Percentiles rank a stretch among this genome's conserved stretches.
Conservation (phyloP, 2,113 vertebrate genomes). For the Coracopsis vasa region DNA sequence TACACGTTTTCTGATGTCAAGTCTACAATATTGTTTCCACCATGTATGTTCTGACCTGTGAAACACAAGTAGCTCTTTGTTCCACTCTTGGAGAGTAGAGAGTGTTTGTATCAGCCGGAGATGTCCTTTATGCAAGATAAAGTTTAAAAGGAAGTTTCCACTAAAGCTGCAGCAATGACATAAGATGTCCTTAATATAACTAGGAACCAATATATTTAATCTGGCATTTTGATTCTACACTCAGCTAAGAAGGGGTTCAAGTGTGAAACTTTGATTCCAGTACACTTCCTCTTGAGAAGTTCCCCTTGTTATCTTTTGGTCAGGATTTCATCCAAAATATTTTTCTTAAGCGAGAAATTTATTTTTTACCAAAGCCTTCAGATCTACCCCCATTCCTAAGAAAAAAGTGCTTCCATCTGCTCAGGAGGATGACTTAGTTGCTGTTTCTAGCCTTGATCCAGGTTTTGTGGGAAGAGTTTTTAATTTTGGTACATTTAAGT, state of each 20-base stretch:
- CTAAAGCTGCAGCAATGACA: not conserved
- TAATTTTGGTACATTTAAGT: not conserved
- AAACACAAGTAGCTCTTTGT: not conserved
- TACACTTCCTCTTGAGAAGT: not conserved
- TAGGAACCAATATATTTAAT: not conserved
- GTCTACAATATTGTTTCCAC: not conserved
- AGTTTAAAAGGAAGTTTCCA: not conserved
- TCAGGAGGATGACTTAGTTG: not conserved
- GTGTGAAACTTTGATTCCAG: not conserved
- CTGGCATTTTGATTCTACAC: not conserved
- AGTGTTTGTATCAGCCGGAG: too few species aligned
- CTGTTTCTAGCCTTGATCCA: not conserved
- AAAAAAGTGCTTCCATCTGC: not conserved
- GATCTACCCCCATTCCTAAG: not conserved
- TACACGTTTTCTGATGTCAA: not conserved
- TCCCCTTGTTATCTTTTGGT: not conserved
- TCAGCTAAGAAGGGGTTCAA: not conserved
- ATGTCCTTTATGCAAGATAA: not conserved
- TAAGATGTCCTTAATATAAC: not conserved
- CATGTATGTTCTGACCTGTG: not conserved
- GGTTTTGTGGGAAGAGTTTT: not conserved
- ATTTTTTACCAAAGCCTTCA: not conserved
- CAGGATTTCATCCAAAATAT: not conserved
- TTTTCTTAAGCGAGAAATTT: not conserved
- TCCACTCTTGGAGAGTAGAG: not conserved